These are phyloP conservation scores for Synanthedon tipuliformis DNA, from an alignment of 2,888 invertebrate genomes.

Conservation along the genomic window DNA sequence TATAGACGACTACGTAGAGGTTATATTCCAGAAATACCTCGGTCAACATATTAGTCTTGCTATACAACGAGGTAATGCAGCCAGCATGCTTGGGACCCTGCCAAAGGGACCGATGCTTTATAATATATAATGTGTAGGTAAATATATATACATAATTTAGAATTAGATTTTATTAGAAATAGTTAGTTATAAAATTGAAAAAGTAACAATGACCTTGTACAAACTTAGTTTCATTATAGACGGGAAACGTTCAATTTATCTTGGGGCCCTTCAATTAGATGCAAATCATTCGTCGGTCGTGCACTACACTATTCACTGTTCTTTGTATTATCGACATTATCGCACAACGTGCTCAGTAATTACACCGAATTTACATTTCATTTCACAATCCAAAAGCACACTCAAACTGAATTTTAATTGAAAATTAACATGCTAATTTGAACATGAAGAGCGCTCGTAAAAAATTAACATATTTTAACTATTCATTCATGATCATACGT, in stretches of 20 bases:
- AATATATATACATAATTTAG: too few species aligned
- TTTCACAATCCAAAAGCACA: neutral
- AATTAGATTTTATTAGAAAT: too few species aligned
- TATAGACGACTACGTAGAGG: neutral
- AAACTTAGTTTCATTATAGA: neutral
- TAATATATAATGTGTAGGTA: too few species aligned
- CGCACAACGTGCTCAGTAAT: neutral
- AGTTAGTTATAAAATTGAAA: neutral
- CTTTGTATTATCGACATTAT: neutral
- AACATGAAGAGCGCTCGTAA: neutral
- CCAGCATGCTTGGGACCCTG: too few species aligned
- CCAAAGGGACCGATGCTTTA: too few species aligned
- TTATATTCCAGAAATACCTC: neutral
- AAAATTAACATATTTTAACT: neutral
- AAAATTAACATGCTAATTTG: neutral
- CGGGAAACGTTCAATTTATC: slow-evolving; percentile 3
- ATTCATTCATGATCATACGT: neutral
- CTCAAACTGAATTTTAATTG: neutral
- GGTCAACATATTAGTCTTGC: too few species aligned
- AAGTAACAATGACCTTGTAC: neutral
- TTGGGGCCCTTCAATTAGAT: slow-evolving; percentile 11
- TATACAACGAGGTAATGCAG: too few species aligned
- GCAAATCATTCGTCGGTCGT: slow-evolving; percentile 7
- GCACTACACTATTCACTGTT: neutral
- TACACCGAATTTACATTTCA: neutral